Conservation (phyloP, 2,888 invertebrate genomes). For the Sialis fuliginosa region DNA sequence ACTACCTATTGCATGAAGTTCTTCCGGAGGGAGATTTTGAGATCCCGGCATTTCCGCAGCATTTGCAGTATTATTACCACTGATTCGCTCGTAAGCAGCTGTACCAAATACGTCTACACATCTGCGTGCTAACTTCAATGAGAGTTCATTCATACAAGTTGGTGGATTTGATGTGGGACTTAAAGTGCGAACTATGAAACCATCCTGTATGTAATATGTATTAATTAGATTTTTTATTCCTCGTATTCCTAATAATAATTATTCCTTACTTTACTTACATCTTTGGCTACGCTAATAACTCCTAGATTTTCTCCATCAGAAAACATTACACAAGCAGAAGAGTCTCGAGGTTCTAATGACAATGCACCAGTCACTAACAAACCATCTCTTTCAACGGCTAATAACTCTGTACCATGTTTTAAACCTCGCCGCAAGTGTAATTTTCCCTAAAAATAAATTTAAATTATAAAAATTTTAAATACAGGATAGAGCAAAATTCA, state of each 20-base stretch:
- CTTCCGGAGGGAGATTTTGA: slow-evolving; percentile 3
- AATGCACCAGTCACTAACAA: slow-evolving; percentile 30
- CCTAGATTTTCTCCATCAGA: slow-evolving; percentile 67
- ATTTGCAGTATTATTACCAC: slow-evolving; percentile 14
- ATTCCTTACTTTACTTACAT: slow-evolving; percentile 32
- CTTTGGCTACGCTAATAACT: slow-evolving; percentile 60
- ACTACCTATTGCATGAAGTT: slow-evolving; percentile 4
- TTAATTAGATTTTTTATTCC: too few relatives aligned
- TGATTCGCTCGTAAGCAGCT: slow-evolving; percentile 38
- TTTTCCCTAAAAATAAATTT: slow-evolving; percentile 40
- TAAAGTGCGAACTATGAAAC: slow-evolving; percentile 59
- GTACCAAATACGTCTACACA: slow-evolving; percentile 61
- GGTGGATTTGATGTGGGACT: slow-evolving; percentile 41
- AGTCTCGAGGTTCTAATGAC: slow-evolving; percentile 24
- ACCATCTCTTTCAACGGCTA: slow-evolving; percentile 34
- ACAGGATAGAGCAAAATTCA: neutral
- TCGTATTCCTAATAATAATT: too few relatives aligned
- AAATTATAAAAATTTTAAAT: slow-evolving; percentile 2
- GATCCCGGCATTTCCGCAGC: slow-evolving; percentile 7
- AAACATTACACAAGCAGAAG: slow-evolving; percentile 39
- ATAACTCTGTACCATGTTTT: slow-evolving; percentile 30
- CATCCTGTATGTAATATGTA: slow-evolving; percentile 36
- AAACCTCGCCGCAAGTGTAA: slow-evolving; percentile 55
- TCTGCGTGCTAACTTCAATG: slow-evolving; percentile 59
- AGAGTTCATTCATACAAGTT: slow-evolving; percentile 41